Percentiles rank a stretch among this genome's conserved stretches.
Conservation (phyloP, 1,140 invertebrate species). For the Arion vulgaris region DNA sequence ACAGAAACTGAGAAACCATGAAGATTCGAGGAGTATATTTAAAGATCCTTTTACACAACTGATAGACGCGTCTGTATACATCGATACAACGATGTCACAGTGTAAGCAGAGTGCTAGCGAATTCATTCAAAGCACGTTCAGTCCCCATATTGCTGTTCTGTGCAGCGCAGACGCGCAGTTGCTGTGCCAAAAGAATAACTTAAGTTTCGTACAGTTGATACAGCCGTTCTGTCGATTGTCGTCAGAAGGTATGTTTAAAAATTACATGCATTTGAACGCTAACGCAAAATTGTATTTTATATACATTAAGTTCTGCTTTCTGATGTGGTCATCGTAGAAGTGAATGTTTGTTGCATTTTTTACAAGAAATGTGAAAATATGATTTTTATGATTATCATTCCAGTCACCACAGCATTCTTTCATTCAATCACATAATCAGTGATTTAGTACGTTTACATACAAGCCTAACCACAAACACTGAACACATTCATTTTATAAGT, state of each 20-base stretch:
- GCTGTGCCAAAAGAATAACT: constrained; percentile 90
- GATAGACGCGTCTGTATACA: neutral
- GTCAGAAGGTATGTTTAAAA: constrained; percentile 80
- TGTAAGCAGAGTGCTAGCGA: constrained; percentile 80
- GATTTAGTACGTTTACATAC: no score
- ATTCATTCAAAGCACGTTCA: constrained; percentile 91
- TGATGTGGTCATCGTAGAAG: no score
- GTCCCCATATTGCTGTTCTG: constrained; percentile 88
- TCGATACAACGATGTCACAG: constrained; percentile 69
- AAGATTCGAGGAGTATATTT: neutral
- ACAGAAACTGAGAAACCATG: neutral
- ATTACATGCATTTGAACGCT: neutral
- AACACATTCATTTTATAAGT: no score
- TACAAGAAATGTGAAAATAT: no score
- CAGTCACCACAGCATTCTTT: no score
- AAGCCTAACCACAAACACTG: no score
- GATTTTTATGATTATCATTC: no score
- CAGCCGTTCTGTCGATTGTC: constrained; percentile 89
- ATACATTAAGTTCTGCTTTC: no score
- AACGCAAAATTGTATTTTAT: neutral
- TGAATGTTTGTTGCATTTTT: no score
- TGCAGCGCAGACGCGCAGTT: constrained; percentile 86
- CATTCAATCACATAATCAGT: no score
- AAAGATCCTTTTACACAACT: neutral
- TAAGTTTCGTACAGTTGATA: constrained; percentile 89